Conservation (phyloP, 2,113 vertebrate genomes). For the Odontesthes bonariensis region DNA sequence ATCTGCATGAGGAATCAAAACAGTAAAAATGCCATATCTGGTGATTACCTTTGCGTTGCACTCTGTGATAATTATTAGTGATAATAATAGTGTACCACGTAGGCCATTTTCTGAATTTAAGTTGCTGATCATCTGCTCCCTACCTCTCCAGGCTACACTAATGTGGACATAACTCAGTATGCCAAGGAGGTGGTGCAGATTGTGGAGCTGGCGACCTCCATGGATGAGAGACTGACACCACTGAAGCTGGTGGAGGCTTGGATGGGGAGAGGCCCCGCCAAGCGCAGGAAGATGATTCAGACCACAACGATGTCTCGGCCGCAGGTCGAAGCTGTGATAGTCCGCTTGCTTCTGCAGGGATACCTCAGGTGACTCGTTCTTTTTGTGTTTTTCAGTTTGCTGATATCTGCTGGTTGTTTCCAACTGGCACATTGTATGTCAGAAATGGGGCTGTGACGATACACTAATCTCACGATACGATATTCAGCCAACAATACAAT, state of each 20-base stretch:
- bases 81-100: no score
- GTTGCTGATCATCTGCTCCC: not conserved
- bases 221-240: constrained; percentile 92
- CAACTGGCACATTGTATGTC: no score
- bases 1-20: no score
- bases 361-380: constrained; percentile 87
- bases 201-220: constrained; percentile 84
- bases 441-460: no score
- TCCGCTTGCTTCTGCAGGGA: constrained; percentile 87
- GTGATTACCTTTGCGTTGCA: no score
- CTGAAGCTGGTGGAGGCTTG: constrained; percentile 93
- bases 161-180: constrained; percentile 85
- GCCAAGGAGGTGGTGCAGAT: constrained; percentile 89
- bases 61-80: no score
- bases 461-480: no score
- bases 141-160: constrained; percentile 77
- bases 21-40: no score
- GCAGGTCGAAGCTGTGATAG: constrained; percentile 88
- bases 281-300: constrained; percentile 86
- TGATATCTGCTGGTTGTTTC: no score
- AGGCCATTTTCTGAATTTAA: no score
- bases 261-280: constrained; percentile 90
- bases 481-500: no score
- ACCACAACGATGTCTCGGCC: constrained; percentile 83
- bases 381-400: not conserved